Conservation (phyloP, 1,140 invertebrate species). For the Popillia japonica region DNA sequence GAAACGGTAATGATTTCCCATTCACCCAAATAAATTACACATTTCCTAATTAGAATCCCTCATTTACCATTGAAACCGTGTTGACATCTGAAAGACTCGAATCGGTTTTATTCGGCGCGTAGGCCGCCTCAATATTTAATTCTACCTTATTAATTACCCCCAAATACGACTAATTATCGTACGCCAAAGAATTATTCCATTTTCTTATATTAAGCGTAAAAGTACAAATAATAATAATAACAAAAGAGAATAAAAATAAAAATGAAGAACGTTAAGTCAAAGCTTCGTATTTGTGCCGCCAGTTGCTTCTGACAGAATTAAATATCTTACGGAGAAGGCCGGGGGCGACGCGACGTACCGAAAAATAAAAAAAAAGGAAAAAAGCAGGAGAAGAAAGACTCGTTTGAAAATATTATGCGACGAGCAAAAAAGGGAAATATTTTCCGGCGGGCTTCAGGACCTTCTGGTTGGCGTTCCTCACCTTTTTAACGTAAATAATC, state of each 20-base stretch:
- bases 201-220: neutral
- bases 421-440: neutral
- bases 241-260: too few species aligned
- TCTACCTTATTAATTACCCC: constrained; percentile 3
- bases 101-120: too few species aligned
- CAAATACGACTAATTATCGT: constrained; percentile 4
- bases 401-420: neutral
- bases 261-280: neutral
- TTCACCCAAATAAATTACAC: neutral
- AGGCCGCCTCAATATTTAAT: neutral
- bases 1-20: neutral
- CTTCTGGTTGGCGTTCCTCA: neutral
- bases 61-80: too few species aligned
- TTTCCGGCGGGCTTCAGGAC: neutral
- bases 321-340: neutral
- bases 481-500: constrained; percentile 19
- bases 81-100: too few species aligned
- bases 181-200: neutral
- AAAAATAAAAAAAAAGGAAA: too few species aligned
- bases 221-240: neutral
- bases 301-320: neutral
- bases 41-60: neutral
- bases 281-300: neutral
- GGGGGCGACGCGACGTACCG: neutral
- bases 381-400: neutral